Evolutionary conservation across 2,888 invertebrate species (phyloP).

Genomic region (Cremastobaeus sp.): DNA sequence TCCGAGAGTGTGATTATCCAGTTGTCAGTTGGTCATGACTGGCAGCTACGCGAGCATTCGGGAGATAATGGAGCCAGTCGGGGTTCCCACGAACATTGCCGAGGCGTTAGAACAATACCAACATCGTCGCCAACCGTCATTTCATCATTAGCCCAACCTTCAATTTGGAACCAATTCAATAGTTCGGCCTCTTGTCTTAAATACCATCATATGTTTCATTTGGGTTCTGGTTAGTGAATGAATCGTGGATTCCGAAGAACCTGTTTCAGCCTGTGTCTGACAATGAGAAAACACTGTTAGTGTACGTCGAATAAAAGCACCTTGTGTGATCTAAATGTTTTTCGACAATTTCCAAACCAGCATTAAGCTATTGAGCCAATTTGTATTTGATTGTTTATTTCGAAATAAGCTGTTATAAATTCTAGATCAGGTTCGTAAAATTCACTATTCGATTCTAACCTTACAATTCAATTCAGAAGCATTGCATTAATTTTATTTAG

Average conservation of each 20-base stretch:
- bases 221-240: conserved; percentile 72
- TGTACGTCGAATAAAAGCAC: conserved; percentile 49
- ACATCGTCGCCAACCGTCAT: conserved; percentile 69
- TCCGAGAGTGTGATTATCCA: conserved; percentile 52
- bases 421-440: no score
- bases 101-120: conserved; percentile 72
- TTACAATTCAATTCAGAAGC: background rate
- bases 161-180: conserved; percentile 70
- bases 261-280: conserved; percentile 65
- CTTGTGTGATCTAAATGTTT: conserved; percentile 52
- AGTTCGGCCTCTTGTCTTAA: conserved; percentile 70
- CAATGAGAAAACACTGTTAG: conserved; percentile 61
- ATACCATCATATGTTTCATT: conserved; percentile 76
- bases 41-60: conserved; percentile 56
- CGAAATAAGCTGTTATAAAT: no score
- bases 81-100: conserved; percentile 68
- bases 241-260: conserved; percentile 76
- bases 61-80: conserved; percentile 65
- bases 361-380: no score
- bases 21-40: conserved; percentile 67
- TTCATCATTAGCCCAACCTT: conserved; percentile 74
- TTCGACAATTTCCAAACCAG: no score
- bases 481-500: background rate
- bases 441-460: no score
- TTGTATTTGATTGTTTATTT: no score